A percentile compares a stretch with the other conserved stretches of the same genome.
These are phyloP conservation scores for Coracias cyanogaster DNA, from an alignment of 2,797 vertebrate genomes.

Conservation along the genomic window DNA sequence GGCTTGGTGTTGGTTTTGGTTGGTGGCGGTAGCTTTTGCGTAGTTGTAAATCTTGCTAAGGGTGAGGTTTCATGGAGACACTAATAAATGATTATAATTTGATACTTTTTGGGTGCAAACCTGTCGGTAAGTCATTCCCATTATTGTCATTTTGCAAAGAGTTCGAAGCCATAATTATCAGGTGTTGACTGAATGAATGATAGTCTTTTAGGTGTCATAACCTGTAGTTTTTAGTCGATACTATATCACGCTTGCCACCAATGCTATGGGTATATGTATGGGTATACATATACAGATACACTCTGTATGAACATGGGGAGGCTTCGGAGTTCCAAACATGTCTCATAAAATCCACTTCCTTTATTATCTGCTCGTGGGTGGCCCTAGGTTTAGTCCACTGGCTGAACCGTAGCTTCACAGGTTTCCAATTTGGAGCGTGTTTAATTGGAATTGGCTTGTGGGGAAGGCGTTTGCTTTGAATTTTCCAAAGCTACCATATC, in stretches of 20 bases:
- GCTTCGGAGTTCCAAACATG: not conserved
- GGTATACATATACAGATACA: not conserved
- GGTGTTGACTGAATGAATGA: not conserved
- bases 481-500: not conserved
- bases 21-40: not conserved
- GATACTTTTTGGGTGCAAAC: not conserved
- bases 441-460: not conserved
- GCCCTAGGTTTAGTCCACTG: not conserved
- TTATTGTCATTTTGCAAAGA: conserved; percentile 66
- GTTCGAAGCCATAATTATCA: not conserved
- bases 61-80: not conserved
- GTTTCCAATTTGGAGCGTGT: not conserved
- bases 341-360: not conserved
- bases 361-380: not conserved
- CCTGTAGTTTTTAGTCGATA: not conserved
- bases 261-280: not conserved
- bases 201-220: not conserved
- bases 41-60: not conserved
- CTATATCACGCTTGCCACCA: not conserved
- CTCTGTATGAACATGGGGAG: not conserved
- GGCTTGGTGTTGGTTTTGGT: not conserved
- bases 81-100: conserved; percentile 16
- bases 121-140: conserved; percentile 67
- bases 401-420: not conserved
- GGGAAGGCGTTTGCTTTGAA: not conserved